phyloP scores from a whole-genome alignment of 2,113 vertebrate species.

The Pseudorhombus dupliciocellatus region DNA sequence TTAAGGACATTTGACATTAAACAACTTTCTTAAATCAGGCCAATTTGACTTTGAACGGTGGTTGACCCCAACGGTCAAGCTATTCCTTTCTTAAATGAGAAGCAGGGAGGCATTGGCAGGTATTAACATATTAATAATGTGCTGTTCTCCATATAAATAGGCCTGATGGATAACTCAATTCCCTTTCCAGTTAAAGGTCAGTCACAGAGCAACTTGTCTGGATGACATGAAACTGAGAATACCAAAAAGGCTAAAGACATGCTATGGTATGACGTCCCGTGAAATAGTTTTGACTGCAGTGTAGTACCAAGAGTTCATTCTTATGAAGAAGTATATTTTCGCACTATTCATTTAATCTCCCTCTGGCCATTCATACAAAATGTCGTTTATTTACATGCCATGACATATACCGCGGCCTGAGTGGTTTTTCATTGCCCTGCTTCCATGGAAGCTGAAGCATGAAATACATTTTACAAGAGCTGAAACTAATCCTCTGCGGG shows the following conservation, averaged over 20 bases:
- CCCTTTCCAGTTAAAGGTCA: slow-evolving; percentile 74
- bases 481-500: slow-evolving; percentile 64
- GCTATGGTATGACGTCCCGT: not conserved
- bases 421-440: slow-evolving; percentile 48
- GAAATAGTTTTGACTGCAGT: not conserved
- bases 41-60: slow-evolving; percentile 52
- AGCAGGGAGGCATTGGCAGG: slow-evolving; percentile 45
- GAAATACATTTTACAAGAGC: slow-evolving; percentile 76
- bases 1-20: slow-evolving; percentile 48
- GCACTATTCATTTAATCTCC: slow-evolving; percentile 12
- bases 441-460: slow-evolving; percentile 65
- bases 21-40: slow-evolving; percentile 48
- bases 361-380: slow-evolving; percentile 10
- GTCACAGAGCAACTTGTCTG: slow-evolving; percentile 53
- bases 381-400: slow-evolving; percentile 59
- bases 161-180: slow-evolving; percentile 60
- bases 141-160: slow-evolving; percentile 70
- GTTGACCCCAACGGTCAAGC: slow-evolving; percentile 63
- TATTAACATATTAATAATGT: slow-evolving; percentile 78
- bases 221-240: slow-evolving; percentile 50
- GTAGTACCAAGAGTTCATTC: not conserved
- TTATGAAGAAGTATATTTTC: too few species aligned
- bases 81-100: slow-evolving; percentile 57
- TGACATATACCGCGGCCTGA: slow-evolving; percentile 50
- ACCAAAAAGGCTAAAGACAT: slow-evolving; percentile 26